These are phyloP conservation scores for Melanogrammus aeglefinus DNA, from an alignment of 2,797 vertebrate genomes.

Conservation along the genomic window DNA sequence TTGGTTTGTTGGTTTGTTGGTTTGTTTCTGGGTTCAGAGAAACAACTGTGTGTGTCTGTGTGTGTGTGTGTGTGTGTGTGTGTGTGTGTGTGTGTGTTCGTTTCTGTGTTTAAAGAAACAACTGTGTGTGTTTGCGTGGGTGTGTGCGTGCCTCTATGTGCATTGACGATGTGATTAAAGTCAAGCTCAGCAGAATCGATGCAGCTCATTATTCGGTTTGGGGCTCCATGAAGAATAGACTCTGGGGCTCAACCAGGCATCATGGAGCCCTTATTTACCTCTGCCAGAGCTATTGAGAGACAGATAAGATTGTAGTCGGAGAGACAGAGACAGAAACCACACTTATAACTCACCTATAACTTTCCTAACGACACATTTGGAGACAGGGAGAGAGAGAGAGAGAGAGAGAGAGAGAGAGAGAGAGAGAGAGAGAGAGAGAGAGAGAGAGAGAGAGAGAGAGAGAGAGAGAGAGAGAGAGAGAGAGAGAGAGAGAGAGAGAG, in stretches of 20 bases:
- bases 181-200: constrained; percentile 64
- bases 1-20: too few species aligned
- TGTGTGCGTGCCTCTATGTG: neutral
- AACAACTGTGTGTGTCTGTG: constrained; percentile 7
- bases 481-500: too few species aligned
- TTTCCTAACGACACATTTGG: too few species aligned
- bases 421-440: too few species aligned
- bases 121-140: constrained; percentile 15
- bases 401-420: too few species aligned
- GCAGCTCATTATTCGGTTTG: constrained; percentile 61
- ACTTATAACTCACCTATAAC: too few species aligned
- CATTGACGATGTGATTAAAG: constrained; percentile 57
- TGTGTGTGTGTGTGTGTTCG: too few species aligned
- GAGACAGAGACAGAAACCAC: neutral
- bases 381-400: too few species aligned
- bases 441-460: too few species aligned
- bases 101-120: too few species aligned
- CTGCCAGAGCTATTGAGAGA: constrained; percentile 29
- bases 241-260: constrained; percentile 53
- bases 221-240: constrained; percentile 53
- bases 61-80: neutral
- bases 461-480: too few species aligned
- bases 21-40: too few species aligned
- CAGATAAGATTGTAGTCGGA: constrained; percentile 20
- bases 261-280: constrained; percentile 56